Conservation (phyloP, 2,888 invertebrate species). For the Mythimna ferrago region DNA sequence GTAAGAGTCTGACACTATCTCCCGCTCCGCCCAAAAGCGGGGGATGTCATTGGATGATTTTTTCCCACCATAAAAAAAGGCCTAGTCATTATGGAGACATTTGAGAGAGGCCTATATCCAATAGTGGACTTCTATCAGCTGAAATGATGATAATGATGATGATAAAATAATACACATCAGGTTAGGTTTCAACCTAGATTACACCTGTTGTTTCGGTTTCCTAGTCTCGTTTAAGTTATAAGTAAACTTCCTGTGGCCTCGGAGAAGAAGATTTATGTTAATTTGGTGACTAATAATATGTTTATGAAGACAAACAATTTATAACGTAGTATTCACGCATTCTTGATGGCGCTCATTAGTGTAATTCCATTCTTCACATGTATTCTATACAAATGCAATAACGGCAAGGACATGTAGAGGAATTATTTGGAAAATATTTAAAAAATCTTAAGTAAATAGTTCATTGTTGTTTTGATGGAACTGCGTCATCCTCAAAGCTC, state of each 20-base stretch:
- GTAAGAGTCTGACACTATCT: too few species aligned
- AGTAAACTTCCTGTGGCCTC: not conserved
- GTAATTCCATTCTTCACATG: constrained; percentile 35
- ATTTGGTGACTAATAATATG: not conserved
- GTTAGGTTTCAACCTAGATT: too few species aligned
- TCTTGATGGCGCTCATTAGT: constrained; percentile 6
- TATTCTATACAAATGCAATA: not conserved
- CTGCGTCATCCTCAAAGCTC: not conserved
- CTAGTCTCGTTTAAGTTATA: not conserved
- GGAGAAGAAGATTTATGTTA: not conserved
- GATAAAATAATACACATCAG: too few species aligned
- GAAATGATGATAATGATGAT: too few species aligned
- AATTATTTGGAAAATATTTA: not conserved
- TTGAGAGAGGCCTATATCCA: too few species aligned
- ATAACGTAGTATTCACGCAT: constrained; percentile 13
- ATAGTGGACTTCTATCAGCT: too few species aligned
- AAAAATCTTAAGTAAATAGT: not conserved
- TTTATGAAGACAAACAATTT: constrained; percentile 6
- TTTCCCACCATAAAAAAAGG: too few species aligned
- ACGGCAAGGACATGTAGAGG: not conserved
- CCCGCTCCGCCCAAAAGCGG: too few species aligned
- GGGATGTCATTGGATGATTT: too few species aligned
- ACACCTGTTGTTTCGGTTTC: too few species aligned
- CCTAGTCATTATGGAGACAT: too few species aligned
- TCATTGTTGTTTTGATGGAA: not conserved